Evolutionary conservation across 1,140 invertebrate genomes (phyloP).

Genomic region (Carposina sasakii): DNA sequence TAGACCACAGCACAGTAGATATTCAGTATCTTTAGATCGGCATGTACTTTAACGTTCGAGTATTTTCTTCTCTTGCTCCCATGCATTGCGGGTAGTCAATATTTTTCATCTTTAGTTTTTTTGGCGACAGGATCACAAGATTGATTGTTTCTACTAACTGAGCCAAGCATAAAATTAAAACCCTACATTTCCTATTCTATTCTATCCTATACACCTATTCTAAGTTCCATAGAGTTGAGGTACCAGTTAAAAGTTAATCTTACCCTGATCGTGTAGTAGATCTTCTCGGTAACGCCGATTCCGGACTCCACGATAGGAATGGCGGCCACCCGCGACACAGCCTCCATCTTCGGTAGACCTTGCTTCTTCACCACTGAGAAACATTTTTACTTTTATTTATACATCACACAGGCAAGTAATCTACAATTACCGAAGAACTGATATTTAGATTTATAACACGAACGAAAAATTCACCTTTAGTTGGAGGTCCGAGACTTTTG

Average conservation of each 20-base stretch:
- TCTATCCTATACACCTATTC: too few relatives aligned
- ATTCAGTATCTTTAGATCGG: too few relatives aligned
- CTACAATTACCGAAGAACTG: background rate
- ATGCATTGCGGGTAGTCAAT: too few relatives aligned
- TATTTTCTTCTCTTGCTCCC: too few relatives aligned
- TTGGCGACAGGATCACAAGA: too few relatives aligned
- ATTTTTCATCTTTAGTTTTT: too few relatives aligned
- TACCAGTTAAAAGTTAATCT: conserved; percentile 30
- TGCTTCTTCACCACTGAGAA: conserved; percentile 43
- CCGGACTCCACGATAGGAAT: conserved; percentile 83
- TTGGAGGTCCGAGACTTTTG: conserved; percentile 32
- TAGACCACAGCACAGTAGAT: too few relatives aligned
- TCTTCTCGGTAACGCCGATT: conserved; percentile 77
- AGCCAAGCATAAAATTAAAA: too few relatives aligned
- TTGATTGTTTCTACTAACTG: too few relatives aligned
- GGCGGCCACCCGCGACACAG: conserved; percentile 77
- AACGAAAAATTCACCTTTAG: conserved; percentile 29
- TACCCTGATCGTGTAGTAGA: conserved; percentile 82
- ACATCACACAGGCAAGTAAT: background rate
- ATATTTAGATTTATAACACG: conserved; percentile 7
- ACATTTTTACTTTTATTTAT: background rate
- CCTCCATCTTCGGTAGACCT: conserved; percentile 74
- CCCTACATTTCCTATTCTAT: too few relatives aligned
- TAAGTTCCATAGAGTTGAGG: too few relatives aligned
- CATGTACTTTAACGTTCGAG: too few relatives aligned